Percentiles rank a stretch among this genome's conserved stretches.
phyloP scores from a whole-genome alignment of 2,113 vertebrate species.

The Maccullochella peelii region DNA sequence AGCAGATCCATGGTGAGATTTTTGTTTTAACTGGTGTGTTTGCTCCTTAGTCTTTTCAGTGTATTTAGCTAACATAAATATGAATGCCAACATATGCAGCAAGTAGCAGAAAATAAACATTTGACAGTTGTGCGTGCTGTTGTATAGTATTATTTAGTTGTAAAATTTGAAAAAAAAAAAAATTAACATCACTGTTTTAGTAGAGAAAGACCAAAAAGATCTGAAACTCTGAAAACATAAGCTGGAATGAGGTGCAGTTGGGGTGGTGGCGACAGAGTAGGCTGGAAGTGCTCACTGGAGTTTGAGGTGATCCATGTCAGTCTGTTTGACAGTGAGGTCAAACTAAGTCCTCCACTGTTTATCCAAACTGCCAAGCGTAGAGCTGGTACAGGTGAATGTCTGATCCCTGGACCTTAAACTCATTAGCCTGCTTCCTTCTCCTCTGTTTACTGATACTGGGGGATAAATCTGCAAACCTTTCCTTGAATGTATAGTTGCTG shows the following conservation, averaged over 20 bases:
- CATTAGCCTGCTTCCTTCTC: conserved; percentile 15
- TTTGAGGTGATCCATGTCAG: conserved; percentile 58
- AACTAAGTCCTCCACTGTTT: conserved; percentile 59
- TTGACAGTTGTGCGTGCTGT: background rate
- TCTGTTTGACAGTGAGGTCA: conserved; percentile 68
- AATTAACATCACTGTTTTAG: background rate
- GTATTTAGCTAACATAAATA: conserved; percentile 28
- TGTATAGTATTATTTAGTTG: background rate
- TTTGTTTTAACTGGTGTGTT: conserved; percentile 49
- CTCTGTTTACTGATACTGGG: conserved; percentile 29
- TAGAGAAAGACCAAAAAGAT: background rate
- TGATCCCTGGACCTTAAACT: conserved; percentile 32
- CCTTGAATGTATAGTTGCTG: background rate
- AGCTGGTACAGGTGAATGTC: conserved; percentile 53
- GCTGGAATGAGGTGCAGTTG: background rate
- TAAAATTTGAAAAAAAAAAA: background rate
- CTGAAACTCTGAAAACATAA: background rate
- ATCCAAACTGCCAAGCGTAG: conserved; percentile 58
- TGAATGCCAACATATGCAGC: background rate
- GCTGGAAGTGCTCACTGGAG: conserved; percentile 41
- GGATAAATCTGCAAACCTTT: conserved; percentile 4
- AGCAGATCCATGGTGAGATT: conserved; percentile 51
- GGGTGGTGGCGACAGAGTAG: background rate
- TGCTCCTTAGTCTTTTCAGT: conserved; percentile 26
- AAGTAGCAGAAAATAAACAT: background rate